A percentile compares a stretch with the other conserved stretches of the same genome.
Conservation (phyloP, 2,113 vertebrate species). For the Zosterops pallidus region DNA sequence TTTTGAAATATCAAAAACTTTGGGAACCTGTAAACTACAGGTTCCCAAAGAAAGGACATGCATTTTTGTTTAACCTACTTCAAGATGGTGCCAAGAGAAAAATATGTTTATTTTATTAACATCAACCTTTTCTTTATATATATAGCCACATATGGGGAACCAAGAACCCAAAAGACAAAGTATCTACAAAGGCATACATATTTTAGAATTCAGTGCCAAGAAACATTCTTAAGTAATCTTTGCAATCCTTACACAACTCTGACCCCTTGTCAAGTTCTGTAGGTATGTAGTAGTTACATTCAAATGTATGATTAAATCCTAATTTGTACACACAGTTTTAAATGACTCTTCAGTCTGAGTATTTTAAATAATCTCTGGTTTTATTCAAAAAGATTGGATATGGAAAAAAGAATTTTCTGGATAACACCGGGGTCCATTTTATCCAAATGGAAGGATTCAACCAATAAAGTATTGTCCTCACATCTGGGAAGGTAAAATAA, state of each 20-base stretch:
- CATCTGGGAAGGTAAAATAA: not conserved
- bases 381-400: not conserved
- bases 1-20: not conserved
- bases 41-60: not conserved
- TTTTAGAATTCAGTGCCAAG: not conserved
- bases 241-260: not conserved
- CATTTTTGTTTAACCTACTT: not conserved
- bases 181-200: not conserved
- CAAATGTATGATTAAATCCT: not conserved
- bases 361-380: not conserved
- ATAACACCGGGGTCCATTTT: fast-evolving
- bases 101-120: not conserved
- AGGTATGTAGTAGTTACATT: not conserved
- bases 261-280: not conserved
- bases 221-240: not conserved
- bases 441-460: not conserved
- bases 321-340: not conserved
- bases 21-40: not conserved
- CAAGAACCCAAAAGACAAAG: not conserved
- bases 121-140: not conserved
- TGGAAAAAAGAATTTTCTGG: not conserved
- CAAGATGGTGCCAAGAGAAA: not conserved
- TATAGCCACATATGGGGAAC: not conserved
- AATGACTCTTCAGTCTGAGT: not conserved
- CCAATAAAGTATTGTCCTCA: not conserved